These are phyloP conservation scores for Esox masquinongy DNA, from an alignment of 2,797 vertebrate species.

Conservation along the genomic window DNA sequence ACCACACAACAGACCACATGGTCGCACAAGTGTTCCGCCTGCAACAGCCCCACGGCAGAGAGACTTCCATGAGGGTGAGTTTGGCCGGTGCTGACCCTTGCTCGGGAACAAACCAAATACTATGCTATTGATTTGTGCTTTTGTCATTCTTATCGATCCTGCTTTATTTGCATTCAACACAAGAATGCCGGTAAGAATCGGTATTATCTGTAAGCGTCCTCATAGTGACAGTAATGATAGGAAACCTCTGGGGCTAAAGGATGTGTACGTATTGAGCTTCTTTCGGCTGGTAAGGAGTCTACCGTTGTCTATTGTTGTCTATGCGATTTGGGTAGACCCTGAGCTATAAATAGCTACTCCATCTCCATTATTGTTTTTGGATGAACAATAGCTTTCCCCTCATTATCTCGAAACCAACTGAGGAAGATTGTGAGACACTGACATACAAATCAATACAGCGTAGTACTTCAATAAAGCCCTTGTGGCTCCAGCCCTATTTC, in stretches of 20 bases:
- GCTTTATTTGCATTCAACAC: background rate
- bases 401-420: background rate
- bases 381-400: background rate
- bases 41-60: conserved; percentile 96
- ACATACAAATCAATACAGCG: conserved; percentile 4
- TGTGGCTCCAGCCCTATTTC: background rate
- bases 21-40: conserved; percentile 98
- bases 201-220: background rate
- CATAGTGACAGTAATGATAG: background rate
- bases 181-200: background rate
- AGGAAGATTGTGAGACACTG: background rate
- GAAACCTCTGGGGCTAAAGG: background rate
- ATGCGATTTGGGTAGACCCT: too few relatives aligned
- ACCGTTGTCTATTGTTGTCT: too few relatives aligned
- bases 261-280: background rate
- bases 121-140: background rate
- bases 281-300: background rate
- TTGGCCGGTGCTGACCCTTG: background rate
- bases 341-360: background rate
- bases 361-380: background rate
- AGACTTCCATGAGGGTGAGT: conserved; percentile 97
- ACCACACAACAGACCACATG: conserved; percentile 98
- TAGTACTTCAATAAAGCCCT: background rate
- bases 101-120: background rate
- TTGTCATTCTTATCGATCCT: background rate